Percentiles rank a stretch among this genome's conserved stretches.
Evolutionary conservation across 2,797 vertebrate species (phyloP).

Genomic region (Peromyscus attwateri): DNA sequence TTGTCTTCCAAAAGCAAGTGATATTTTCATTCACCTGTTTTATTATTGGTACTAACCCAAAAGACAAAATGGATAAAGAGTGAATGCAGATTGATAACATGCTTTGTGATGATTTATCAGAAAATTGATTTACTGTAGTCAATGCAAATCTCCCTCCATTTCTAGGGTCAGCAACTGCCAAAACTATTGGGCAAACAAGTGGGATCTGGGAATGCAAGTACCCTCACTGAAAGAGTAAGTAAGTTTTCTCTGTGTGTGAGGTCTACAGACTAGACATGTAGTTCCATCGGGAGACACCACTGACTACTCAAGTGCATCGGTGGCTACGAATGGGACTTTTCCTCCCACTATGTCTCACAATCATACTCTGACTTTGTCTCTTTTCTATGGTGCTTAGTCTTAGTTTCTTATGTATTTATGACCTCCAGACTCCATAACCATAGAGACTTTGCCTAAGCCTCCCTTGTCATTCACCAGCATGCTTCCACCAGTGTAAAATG

Average conservation of each 20-base stretch:
- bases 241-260: background rate
- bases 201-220: too few species aligned
- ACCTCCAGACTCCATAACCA: background rate
- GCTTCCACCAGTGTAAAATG: background rate
- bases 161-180: background rate
- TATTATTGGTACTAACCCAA: background rate
- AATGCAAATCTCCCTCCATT: background rate
- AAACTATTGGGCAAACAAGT: background rate
- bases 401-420: background rate
- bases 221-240: background rate
- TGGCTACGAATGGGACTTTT: background rate
- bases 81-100: background rate
- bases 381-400: background rate
- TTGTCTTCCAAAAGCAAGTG: background rate
- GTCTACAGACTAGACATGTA: background rate
- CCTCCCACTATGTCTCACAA: background rate
- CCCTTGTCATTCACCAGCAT: slow-evolving; percentile 1
- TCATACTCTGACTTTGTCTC: background rate
- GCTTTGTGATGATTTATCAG: background rate
- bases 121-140: background rate
- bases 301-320: background rate
- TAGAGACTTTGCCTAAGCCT: background rate
- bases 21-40: background rate
- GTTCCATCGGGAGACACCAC: background rate
- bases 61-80: background rate